phyloP scores from a whole-genome alignment of 2,113 vertebrate species.

The Carlito syrichta region DNA sequence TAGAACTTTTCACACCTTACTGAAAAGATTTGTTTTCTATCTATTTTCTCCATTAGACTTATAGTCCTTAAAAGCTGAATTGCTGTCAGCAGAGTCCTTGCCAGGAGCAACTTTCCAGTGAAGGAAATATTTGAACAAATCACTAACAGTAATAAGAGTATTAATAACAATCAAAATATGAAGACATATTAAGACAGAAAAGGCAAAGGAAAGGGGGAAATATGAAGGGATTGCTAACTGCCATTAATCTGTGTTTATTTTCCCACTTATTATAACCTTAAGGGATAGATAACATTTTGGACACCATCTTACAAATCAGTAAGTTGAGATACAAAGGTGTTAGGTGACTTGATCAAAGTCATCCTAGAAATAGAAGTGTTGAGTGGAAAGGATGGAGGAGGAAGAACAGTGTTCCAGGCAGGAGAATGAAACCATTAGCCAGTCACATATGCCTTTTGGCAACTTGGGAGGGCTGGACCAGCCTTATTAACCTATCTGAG shows the following conservation, averaged over 20 bases:
- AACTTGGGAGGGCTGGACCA: not conserved
- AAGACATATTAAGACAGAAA: not conserved
- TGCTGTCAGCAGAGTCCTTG: not conserved
- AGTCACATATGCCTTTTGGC: not conserved
- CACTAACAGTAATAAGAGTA: not conserved
- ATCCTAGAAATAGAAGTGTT: not conserved
- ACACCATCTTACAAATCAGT: not conserved
- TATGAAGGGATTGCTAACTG: not conserved
- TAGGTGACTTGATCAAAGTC: not conserved
- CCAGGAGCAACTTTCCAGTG: not conserved
- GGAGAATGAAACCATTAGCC: not conserved
- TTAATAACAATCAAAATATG: not conserved
- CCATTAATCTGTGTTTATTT: not conserved
- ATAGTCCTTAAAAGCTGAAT: conserved; percentile 10
- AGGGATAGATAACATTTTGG: not conserved
- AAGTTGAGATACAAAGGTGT: not conserved
- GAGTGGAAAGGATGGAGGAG: not conserved
- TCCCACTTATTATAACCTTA: not conserved
- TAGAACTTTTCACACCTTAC: not conserved
- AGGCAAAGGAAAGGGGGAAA: not conserved
- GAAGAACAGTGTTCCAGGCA: not conserved
- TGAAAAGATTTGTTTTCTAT: not conserved
- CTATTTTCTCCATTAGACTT: not conserved
- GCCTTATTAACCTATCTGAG: not conserved
- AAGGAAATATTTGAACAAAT: not conserved